phyloP scores from a whole-genome alignment of 1,140 invertebrate species.

The Delia radicum region DNA sequence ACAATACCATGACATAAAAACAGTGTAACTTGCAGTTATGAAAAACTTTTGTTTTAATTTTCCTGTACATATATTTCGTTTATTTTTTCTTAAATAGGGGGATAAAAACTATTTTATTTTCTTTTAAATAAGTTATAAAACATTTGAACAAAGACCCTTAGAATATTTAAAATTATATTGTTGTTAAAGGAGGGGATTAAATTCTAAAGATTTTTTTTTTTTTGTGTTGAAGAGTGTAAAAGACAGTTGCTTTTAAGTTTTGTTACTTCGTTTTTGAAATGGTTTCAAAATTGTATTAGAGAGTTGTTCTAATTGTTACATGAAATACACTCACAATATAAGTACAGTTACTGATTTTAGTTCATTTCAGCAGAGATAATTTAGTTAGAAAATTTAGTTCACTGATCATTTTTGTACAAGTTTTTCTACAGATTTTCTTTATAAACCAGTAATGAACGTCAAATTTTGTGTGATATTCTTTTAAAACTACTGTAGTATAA shows the following conservation, averaged over 20 bases:
- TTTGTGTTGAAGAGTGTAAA: not conserved
- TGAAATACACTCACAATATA: too few species aligned
- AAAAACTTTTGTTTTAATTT: slow-evolving; percentile 14
- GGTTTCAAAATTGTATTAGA: not conserved
- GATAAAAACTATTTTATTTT: not conserved
- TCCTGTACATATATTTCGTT: not conserved
- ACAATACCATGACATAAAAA: not conserved
- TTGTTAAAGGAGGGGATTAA: not conserved
- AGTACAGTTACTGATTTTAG: not conserved
- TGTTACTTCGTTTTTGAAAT: not conserved
- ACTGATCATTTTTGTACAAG: too few species aligned
- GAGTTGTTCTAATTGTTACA: too few species aligned
- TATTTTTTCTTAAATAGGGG: not conserved
- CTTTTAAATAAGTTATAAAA: slow-evolving; percentile 2
- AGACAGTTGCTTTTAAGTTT: not conserved
- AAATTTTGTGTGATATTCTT: too few species aligned
- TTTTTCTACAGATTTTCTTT: too few species aligned
- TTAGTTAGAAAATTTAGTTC: too few species aligned
- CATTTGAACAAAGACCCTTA: not conserved
- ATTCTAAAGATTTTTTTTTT: not conserved
- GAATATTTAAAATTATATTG: not conserved
- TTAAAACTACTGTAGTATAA: too few species aligned
- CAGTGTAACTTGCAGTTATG: not conserved
- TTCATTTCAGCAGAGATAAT: too few species aligned
- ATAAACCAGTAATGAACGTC: too few species aligned